Base-by-base conservation (phyloP, 2,888 invertebrate species). In the Nomada flava region DNA sequence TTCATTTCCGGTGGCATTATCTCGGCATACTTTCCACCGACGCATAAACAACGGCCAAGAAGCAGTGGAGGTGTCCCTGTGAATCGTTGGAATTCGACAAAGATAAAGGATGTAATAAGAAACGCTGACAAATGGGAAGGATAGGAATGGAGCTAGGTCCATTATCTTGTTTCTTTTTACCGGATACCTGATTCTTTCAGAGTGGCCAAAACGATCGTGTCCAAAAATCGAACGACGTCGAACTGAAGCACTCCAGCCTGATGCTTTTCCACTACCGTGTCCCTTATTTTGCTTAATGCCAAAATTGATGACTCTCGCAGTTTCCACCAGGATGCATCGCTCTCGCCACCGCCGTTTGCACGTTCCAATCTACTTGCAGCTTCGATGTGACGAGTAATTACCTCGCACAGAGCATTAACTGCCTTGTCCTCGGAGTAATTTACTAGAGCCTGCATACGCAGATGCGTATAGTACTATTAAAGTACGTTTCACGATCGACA, bases 261-360 rank as follows among this genome's bases (percentile, higher is more conserved):
- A 2, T 90, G 89, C 75, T 91, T 91, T 20, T 94, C 94, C n/a
- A 94, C 89, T 3, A 95, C 90, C 20, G 94, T 82, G 68, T 94
- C 94, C 53, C 95, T 95, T 20, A 95, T 95, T 36, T 94, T 93
- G 63, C 95, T 96, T 9, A 96, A 93, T 3, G 96, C 95, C 47
- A 96, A 93, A 94, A 96, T 95, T 72, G 95, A 95, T 0, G 96
- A 95, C 91, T 96, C 96, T 82, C 95, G 94, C 59, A 96, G 94
- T 93, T 96, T 96, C 96, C 96, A 96, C 95, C 96, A 95, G 77
- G 94, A 92, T 23, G 89, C 88, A 23, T 85, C 88, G 44, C 79
- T 78, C 2, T 76, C 82, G 11, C 78, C 79, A 10, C 85, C 86
- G 42, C 74, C 83, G 20, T 47, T 92, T 94, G n/a, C 94, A 89